Base-by-base conservation (phyloP, 2,797 vertebrate genomes). In the Pangasius larnaudii region DNA sequence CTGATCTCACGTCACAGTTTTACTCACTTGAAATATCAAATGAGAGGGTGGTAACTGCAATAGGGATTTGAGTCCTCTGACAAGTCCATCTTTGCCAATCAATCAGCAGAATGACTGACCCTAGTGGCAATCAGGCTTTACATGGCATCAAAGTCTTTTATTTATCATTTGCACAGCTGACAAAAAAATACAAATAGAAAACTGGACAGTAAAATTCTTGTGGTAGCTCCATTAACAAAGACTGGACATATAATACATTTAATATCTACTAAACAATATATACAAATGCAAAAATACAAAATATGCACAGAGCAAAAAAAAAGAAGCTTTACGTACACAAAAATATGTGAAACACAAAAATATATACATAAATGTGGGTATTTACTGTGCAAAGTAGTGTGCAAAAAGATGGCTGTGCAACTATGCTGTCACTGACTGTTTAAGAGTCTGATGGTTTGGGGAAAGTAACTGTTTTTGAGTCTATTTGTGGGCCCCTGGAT, bases 11-110 rank as follows among this genome's bases (percentile, higher is more conserved):
- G 13, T 91, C 91, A 81, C 75, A 78, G 58, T 91, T 89, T 91
- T 84, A 89, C 89, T 79, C 56, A 81, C 89, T 91, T 92, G 65
- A 87, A 89, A 89, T 91, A 94, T 90, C 84, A 86, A 83, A 84
- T 85, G 10, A 61, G 39, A 63, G 82, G 53, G 39, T 33, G 10
- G 75, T 65, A 78, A 92, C 22, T 24, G 86, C 85, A 80, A 87
- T 87, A 90, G 42, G 81, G 74, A 88, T 22, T 53, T 51, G 49
- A 30, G 22, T 8, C 6, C 91, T 92, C 87, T 94, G 93, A 95
- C 91, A 93, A 90, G 87, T 91, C 89, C 92, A 93, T 95, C 92
- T 92, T 88, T 82, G 79, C 7, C 69, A 86, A 92, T 94, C 92
- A 87, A 94, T 94, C 92, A 93, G 91, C 88, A 91, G 80, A 92